Evolutionary conservation across 1,140 invertebrate species (phyloP).

Genomic region (Apis mellifera): DNA sequence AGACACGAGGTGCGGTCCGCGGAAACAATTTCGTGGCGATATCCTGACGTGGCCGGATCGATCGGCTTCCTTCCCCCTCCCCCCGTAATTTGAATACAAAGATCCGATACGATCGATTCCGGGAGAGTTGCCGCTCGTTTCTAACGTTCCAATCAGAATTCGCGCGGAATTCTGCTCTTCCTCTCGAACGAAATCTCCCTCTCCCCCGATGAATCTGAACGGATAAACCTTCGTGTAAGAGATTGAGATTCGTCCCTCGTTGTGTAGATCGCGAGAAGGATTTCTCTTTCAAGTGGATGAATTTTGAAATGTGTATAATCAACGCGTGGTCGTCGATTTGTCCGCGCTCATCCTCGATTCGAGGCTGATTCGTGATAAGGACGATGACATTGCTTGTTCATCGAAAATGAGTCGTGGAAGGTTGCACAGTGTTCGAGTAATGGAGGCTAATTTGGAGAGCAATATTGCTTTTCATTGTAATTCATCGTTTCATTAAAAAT

Average conservation of each 20-base stretch:
- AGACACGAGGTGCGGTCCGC: conserved; percentile 14
- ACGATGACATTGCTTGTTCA: conserved; percentile 32
- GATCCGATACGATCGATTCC: conserved; percentile 11
- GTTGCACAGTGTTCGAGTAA: not conserved
- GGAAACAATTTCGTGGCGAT: conserved; percentile 30
- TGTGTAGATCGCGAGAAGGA: conserved; percentile 60
- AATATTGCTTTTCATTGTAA: too few relatives aligned
- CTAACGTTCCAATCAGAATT: conserved; percentile 11
- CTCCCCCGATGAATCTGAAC: too few relatives aligned
- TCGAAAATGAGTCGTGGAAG: conserved; percentile 23
- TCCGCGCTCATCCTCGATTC: conserved; percentile 63
- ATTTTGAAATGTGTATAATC: conserved; percentile 76
- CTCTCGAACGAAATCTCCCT: not conserved
- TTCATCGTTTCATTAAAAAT: too few relatives aligned
- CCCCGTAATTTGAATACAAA: conserved; percentile 36
- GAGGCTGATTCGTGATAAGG: not conserved
- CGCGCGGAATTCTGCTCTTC: not conserved
- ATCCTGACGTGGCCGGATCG: conserved; percentile 16
- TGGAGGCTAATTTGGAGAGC: fast-evolving
- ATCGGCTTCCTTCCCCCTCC: not conserved
- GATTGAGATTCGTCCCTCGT: not conserved
- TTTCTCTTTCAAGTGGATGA: too few relatives aligned
- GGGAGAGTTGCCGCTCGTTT: not conserved
- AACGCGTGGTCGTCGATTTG: conserved; percentile 73
- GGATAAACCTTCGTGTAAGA: not conserved